These are phyloP conservation scores for Micropoecilia bifurca DNA, from an alignment of 2,797 vertebrate species.

Conservation along the genomic window DNA sequence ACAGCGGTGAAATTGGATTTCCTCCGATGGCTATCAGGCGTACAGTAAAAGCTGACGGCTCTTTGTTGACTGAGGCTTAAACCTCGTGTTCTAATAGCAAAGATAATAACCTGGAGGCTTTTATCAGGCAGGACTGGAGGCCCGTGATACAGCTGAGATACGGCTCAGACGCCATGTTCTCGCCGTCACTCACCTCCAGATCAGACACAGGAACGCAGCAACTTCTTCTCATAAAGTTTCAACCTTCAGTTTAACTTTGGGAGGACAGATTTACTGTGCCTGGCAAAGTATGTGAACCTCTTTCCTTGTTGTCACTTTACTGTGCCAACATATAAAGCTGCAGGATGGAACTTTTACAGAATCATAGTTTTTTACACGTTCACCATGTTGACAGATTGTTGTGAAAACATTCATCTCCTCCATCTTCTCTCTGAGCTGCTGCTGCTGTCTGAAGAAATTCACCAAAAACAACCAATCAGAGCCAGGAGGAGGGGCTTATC, in stretches of 20 bases:
- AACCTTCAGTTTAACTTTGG: neutral
- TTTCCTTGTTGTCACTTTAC: neutral
- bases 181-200: slow-evolving; percentile 46
- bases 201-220: slow-evolving; percentile 6
- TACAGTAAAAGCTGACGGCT: slow-evolving; percentile 77
- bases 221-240: slow-evolving; percentile 2
- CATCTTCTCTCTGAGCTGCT: no score
- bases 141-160: slow-evolving; percentile 43
- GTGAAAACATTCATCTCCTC: no score
- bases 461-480: no score
- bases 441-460: no score
- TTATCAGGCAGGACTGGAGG: slow-evolving; percentile 61
- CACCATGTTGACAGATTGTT: no score
- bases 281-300: neutral
- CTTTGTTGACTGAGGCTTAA: slow-evolving; percentile 78
- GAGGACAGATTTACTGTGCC: neutral
- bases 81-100: slow-evolving; percentile 70
- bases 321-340: neutral
- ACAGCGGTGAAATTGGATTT: slow-evolving; percentile 79
- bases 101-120: slow-evolving; percentile 65
- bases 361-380: no score
- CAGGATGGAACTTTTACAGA: no score
- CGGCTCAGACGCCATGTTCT: slow-evolving; percentile 42
- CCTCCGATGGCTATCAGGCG: slow-evolving; percentile 76
- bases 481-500: no score